Evolutionary conservation across 2,888 invertebrate genomes (phyloP).

Genomic region (Amorpha juglandis): DNA sequence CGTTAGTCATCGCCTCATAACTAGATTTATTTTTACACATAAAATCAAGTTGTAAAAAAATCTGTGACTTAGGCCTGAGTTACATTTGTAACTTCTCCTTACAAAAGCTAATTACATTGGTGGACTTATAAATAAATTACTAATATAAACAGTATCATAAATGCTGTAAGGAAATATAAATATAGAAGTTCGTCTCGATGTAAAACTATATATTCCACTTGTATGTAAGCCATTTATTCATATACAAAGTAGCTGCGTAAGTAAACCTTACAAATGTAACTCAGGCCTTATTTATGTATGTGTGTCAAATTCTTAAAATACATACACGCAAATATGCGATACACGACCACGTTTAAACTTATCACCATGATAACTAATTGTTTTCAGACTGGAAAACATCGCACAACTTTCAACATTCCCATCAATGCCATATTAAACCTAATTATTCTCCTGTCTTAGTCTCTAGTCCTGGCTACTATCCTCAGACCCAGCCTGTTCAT

Average conservation of each 20-base stretch:
- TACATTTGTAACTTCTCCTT: too few relatives aligned
- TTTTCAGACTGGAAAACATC: neutral
- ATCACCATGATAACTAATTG: slow-evolving; percentile 1
- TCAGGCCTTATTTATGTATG: neutral
- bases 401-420: neutral
- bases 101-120: too few relatives aligned
- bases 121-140: too few relatives aligned
- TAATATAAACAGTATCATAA: too few relatives aligned
- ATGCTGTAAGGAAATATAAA: too few relatives aligned
- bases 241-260: too few relatives aligned
- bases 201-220: too few relatives aligned
- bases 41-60: neutral
- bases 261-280: neutral
- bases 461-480: neutral
- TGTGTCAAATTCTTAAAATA: neutral
- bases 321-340: neutral
- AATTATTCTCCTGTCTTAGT: neutral
- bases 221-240: too few relatives aligned
- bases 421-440: neutral
- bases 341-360: neutral
- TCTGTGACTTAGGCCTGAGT: neutral
- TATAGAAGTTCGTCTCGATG: too few relatives aligned
- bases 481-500: neutral
- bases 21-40: neutral
- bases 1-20: neutral